Evolutionary conservation across 2,888 invertebrate genomes (phyloP), one percentile per base, ranked within the genome.

Genomic region (Heliothis peltigera): DNA sequence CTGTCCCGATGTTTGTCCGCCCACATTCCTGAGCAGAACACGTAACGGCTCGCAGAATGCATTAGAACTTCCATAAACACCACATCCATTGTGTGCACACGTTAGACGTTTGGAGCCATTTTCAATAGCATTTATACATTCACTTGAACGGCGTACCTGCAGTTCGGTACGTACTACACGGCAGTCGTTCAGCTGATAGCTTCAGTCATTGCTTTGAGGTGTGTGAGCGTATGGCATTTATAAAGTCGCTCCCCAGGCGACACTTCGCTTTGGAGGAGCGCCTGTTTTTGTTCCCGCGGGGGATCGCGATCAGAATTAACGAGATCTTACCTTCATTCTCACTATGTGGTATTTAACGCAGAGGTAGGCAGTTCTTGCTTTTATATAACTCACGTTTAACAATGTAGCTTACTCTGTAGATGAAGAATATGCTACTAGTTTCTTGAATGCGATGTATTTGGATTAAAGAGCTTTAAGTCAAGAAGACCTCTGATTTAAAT

Each of bases 11-110:
- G 81, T 82, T 80, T 79, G 82, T 76, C 52, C 55, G 43, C 73
- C 76, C 70, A 75, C 80, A 82, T 84, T 82, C 77, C 82, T 77
- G 67, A 70, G 61, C 72, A 71, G 77, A 76, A 65, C 70, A 74
- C 77, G 70, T 67, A 75, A 81, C 70, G 69, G 75, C 60, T 72
- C 62, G 51, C 62, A 70, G 52, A 72, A 81, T 58, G 55, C 60
- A 76, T 80, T 77, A 76, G 73, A 70, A 74, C 64, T 69, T 72
- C 69, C 70, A 74, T 66, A 74, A 76, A 65, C 62, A 74, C 73
- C 47, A 64, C 67, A 78, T 78, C 68, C 56, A 69, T 79, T 79
- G 64, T 64, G 71, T 53, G 61, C 46, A 52, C 67, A 69, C 49
- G 64, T 54, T 67, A 64, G 69, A 57, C 57, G 57, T 63, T 39